Evolutionary conservation across 2,888 invertebrate species (phyloP).

Genomic region (Torymus texanus): DNA sequence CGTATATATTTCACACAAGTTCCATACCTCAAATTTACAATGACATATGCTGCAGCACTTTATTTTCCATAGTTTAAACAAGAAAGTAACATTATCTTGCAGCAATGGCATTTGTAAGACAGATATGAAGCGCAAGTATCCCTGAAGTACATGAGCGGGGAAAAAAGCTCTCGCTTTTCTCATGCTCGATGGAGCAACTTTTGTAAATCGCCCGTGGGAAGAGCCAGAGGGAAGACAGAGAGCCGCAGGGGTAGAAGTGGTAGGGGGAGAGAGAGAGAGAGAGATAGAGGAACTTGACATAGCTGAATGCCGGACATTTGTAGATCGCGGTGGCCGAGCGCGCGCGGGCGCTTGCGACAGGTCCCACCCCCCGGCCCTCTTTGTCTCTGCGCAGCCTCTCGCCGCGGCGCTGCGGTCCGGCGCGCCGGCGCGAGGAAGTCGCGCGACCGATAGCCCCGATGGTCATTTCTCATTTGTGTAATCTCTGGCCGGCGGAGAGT

Average conservation of each 20-base stretch:
- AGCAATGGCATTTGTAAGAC: no score
- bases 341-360: constrained; percentile 15
- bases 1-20: no score
- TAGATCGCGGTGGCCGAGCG: constrained; percentile 34
- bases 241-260: neutral
- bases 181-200: constrained; percentile 33
- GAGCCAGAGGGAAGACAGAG: neutral
- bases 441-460: constrained; percentile 67
- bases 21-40: no score
- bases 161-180: constrained; percentile 9
- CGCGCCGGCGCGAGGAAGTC: constrained; percentile 44
- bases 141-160: neutral
- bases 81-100: no score
- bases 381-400: neutral
- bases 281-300: constrained; percentile 42
- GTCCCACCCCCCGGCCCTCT: constrained; percentile 10
- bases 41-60: no score
- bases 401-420: constrained; percentile 11
- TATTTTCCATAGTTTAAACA: no score
- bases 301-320: constrained; percentile 56
- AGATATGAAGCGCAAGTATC: neutral
- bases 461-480: constrained; percentile 75
- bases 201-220: constrained; percentile 47
- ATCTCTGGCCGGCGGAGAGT: constrained; percentile 63
- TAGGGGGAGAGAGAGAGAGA: constrained; percentile 15